Base-by-base conservation (phyloP, 2,888 invertebrate species). In the Loripinus fragilis region DNA sequence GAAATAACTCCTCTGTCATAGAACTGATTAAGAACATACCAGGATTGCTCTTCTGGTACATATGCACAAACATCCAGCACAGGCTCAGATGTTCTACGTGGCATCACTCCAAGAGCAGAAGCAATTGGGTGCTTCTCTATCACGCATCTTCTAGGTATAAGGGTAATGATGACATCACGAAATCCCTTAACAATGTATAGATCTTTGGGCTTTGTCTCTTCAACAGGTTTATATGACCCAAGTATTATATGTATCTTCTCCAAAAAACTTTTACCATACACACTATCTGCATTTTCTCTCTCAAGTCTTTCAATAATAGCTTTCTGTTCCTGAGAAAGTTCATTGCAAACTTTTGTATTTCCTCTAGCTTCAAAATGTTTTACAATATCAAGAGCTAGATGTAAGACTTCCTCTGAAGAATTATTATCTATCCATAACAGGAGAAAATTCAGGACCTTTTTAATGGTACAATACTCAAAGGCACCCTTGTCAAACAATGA, bases 61-160 rank as follows among this genome's bases (percentile, higher is more conserved):
- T 82, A 82, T 0, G 66, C 72, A 74, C 76, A 79, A n/a, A 82
- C 33, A 65, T 78, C 76, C 50, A 82, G 68, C 10, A 82, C 65
- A 8, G 82, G 76, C 20, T 45, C 45, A 5, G 5, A 5, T 38
- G 12, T 38, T 38, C 38, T 38, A 38, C 38, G 38, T 38, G 38
- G 38, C 5, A 38, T 5, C 5, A 38, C 12, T 8, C 38, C 12
- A 5, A 38, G 38, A 8, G 38, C 38, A 38, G 12, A 38, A 38
- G 7, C 12, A 12, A 38, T 38, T 38, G 38, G 38, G 12, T 38
- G 38, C 12, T 38, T 38, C 5, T 45, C 45, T 12, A 45, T 45
- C 17, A 45, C 2, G 45, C n/a, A 45, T 45, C n/a, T 45, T 45
- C 45, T 45, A 20, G 45, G 45, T 15, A 20, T 12, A 8, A 38